Percentiles rank a stretch among this genome's conserved stretches.
Conservation (phyloP, 2,888 invertebrate species). For the Papilio demoleus region DNA sequence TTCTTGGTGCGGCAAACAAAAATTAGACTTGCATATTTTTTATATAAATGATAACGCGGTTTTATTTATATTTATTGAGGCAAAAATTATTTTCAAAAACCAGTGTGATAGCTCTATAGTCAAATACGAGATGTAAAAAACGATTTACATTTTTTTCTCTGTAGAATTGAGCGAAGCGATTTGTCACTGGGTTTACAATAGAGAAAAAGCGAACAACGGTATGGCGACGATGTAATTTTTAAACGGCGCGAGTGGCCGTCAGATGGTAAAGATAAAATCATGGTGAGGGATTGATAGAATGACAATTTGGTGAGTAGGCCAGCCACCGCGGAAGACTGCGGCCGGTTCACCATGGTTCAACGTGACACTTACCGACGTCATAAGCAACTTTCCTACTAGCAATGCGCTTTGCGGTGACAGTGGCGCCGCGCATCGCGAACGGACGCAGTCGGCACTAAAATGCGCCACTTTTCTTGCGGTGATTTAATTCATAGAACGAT, state of each 20-base stretch:
- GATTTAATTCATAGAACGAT: constrained; percentile 65
- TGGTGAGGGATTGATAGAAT: constrained; percentile 80
- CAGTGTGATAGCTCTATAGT: not conserved
- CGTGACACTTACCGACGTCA: constrained; percentile 83
- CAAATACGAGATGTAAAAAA: not conserved
- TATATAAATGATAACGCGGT: too few species aligned
- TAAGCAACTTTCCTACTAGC: constrained; percentile 83
- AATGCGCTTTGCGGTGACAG: constrained; percentile 66
- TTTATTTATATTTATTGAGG: too few species aligned
- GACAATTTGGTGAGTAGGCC: constrained; percentile 82
- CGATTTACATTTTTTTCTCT: not conserved
- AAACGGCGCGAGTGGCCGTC: constrained; percentile 60
- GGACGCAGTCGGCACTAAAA: constrained; percentile 59
- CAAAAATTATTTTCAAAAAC: not conserved
- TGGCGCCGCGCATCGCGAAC: constrained; percentile 62
- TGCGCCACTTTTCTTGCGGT: constrained; percentile 75
- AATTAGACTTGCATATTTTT: too few species aligned
- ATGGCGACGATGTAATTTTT: constrained; percentile 55
- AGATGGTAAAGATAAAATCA: constrained; percentile 74
- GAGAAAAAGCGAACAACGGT: constrained; percentile 63
- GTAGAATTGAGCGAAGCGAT: constrained; percentile 53
- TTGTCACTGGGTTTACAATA: constrained; percentile 57
- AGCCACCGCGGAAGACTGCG: constrained; percentile 75
- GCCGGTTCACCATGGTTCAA: constrained; percentile 82
- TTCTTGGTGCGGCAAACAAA: too few species aligned